Conservation (phyloP, 1,140 invertebrate genomes). For the Plectrocnemia conspersa region DNA sequence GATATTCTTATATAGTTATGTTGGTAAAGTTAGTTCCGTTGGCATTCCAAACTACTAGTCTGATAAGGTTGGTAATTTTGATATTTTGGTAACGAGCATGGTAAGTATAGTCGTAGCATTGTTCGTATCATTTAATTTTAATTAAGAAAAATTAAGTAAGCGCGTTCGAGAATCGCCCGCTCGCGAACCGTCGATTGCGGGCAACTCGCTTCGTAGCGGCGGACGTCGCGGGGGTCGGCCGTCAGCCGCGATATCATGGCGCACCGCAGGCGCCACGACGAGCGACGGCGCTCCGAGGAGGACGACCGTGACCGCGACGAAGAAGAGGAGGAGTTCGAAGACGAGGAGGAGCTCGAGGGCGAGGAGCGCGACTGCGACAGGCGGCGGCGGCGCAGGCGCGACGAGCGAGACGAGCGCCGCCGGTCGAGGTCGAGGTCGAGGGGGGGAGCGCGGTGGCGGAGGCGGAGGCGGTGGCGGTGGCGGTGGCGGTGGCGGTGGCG, state of each 20-base stretch:
- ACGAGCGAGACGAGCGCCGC: slow-evolving; percentile 5
- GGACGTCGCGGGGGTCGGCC: background rate
- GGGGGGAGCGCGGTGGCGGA: slow-evolving; percentile 24
- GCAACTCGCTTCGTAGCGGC: background rate
- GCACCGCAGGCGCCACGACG: no score
- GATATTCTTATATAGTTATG: no score
- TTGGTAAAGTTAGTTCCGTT: no score
- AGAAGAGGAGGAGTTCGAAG: slow-evolving; percentile 27
- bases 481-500: slow-evolving; percentile 37
- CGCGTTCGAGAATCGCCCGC: no score
- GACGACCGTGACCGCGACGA: slow-evolving; percentile 21
- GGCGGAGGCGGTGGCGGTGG: slow-evolving; percentile 29
- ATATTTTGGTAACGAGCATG: no score
- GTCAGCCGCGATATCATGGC: background rate
- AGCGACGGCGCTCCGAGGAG: no score
- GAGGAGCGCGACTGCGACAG: slow-evolving; percentile 38
- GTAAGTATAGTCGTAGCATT: no score
- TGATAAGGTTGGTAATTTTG: no score
- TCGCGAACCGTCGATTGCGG: no score
- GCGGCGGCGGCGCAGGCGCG: slow-evolving; percentile 38
- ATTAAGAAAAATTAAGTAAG: no score
- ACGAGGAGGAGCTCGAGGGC: slow-evolving; percentile 39
- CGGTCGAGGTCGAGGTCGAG: slow-evolving; percentile 20
- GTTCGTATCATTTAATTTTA: no score
- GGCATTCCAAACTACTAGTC: no score